These are phyloP conservation scores for Brachynemurus nebulosus DNA, from an alignment of 2,888 invertebrate species.

Conservation along the genomic window DNA sequence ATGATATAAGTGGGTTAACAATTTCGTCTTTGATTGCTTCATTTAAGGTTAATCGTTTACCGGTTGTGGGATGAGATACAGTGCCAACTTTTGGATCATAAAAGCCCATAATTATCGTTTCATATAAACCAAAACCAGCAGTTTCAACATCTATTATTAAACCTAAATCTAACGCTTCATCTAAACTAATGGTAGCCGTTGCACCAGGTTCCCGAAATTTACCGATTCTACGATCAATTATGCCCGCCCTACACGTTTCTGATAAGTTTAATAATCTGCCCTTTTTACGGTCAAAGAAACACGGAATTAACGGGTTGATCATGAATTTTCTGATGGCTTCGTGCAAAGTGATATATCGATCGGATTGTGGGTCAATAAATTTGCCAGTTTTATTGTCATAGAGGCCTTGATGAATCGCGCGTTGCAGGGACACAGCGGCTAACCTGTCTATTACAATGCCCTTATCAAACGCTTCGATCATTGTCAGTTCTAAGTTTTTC, in stretches of 20 bases:
- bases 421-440: constrained; percentile 67
- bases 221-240: constrained; percentile 67
- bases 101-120: constrained; percentile 63
- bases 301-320: constrained; percentile 65
- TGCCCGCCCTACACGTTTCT: constrained; percentile 67
- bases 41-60: constrained; percentile 54
- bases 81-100: constrained; percentile 51
- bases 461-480: constrained; percentile 64
- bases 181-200: constrained; percentile 48
- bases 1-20: constrained; percentile 59
- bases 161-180: constrained; percentile 61
- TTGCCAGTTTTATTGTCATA: constrained; percentile 71
- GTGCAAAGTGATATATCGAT: constrained; percentile 64
- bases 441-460: constrained; percentile 70
- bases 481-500: constrained; percentile 44
- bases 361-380: constrained; percentile 66
- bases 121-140: constrained; percentile 67
- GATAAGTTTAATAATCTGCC: constrained; percentile 57
- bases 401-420: constrained; percentile 73
- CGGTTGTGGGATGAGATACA: constrained; percentile 65
- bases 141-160: constrained; percentile 77
- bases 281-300: constrained; percentile 64
- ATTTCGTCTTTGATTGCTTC: constrained; percentile 62
- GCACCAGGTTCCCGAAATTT: constrained; percentile 61
- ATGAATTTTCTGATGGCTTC: constrained; percentile 71